Conservation (phyloP, 2,888 invertebrate genomes). For the Furcula furcula region DNA sequence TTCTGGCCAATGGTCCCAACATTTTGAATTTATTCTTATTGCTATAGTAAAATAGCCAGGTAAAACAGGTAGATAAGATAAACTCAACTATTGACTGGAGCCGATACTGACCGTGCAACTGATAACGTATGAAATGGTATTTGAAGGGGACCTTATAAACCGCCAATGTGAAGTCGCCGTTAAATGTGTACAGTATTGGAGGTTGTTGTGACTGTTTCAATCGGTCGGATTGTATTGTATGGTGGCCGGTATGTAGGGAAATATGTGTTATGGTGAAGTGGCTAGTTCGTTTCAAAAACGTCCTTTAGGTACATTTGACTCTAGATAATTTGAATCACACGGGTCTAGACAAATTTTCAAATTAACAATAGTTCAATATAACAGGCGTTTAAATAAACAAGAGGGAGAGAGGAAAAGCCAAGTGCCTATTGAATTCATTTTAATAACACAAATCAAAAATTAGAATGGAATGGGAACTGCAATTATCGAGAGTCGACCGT, state of each 20-base stretch:
- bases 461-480: no score
- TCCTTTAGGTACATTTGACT: no score
- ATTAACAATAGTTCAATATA: no score
- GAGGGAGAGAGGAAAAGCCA: no score
- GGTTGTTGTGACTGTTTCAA: conserved; percentile 5
- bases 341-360: no score
- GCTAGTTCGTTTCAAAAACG: no score
- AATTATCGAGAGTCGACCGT: no score
- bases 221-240: conserved; percentile 10
- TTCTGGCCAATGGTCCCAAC: conserved; percentile 65
- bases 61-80: conserved; percentile 56
- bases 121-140: conserved; percentile 16
- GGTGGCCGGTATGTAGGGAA: neutral
- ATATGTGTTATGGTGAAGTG: neutral
- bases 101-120: conserved; percentile 36
- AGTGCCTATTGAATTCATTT: no score
- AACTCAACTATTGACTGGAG: conserved; percentile 36
- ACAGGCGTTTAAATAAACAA: no score
- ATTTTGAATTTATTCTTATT: conserved; percentile 48
- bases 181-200: neutral
- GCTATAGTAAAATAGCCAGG: no score
- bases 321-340: no score
- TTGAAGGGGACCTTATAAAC: conserved; percentile 13
- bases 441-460: no score
- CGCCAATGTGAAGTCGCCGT: conserved; percentile 16